Evolutionary conservation across 2,888 invertebrate species (phyloP).

Genomic region (Apamea sordens): DNA sequence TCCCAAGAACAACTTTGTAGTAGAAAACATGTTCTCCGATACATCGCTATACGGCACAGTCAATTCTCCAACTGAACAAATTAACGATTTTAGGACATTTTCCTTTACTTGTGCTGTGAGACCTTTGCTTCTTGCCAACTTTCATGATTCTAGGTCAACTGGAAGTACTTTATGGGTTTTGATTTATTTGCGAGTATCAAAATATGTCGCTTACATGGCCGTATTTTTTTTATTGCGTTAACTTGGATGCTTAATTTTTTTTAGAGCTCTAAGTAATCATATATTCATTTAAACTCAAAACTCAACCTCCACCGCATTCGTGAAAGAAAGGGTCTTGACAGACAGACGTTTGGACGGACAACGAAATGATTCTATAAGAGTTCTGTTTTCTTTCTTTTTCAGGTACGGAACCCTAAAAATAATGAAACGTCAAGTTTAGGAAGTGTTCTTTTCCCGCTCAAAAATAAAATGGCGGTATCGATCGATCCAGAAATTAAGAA

Average conservation of each 20-base stretch:
- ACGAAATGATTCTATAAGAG: not conserved
- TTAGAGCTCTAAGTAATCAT: not conserved
- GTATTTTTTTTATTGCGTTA: not conserved
- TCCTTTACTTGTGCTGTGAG: not conserved
- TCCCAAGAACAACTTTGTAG: not conserved
- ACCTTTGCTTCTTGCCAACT: too few relatives aligned
- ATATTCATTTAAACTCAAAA: not conserved
- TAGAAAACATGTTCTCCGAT: not conserved
- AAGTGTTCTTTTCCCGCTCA: conserved; percentile 27
- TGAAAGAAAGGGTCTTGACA: not conserved
- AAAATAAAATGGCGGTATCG: conserved; percentile 37
- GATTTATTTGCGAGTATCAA: not conserved
- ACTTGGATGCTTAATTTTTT: too few relatives aligned
- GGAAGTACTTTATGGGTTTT: not conserved
- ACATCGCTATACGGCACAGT: too few relatives aligned
- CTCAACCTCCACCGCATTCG: not conserved
- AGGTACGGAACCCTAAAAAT: not conserved
- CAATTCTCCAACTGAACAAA: too few relatives aligned
- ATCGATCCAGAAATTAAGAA: conserved; percentile 20
- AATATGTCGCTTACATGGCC: not conserved
- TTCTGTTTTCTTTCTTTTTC: not conserved
- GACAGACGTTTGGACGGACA: not conserved
- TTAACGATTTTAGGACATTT: not conserved
- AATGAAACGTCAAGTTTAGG: not conserved
- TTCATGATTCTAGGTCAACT: too few relatives aligned